Conservation (phyloP, 2,888 invertebrate genomes). For the Melanargia galathea region DNA sequence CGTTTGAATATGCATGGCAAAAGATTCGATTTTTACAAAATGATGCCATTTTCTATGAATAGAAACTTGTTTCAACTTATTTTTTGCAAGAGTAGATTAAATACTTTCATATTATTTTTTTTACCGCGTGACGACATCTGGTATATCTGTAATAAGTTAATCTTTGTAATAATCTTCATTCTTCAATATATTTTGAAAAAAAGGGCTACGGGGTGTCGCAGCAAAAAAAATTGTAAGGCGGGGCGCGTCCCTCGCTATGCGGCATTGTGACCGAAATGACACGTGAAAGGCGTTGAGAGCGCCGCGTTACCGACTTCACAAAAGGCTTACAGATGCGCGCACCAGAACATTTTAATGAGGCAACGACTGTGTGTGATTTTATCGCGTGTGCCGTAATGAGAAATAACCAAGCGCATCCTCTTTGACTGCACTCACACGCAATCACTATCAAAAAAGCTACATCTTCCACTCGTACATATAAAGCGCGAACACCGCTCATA, state of each 20-base stretch:
- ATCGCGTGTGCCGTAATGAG: conserved; percentile 80
- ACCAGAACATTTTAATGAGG: conserved; percentile 83
- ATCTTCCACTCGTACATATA: conserved; percentile 41
- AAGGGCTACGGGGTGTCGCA: conserved; percentile 61
- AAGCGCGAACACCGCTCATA: conserved; percentile 39
- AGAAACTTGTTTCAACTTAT: too few relatives aligned
- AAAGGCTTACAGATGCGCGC: conserved; percentile 81
- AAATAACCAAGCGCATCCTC: conserved; percentile 81
- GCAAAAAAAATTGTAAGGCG: conserved; percentile 70
- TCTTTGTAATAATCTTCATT: conserved; percentile 37
- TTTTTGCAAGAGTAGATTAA: too few relatives aligned
- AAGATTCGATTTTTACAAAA: too few relatives aligned
- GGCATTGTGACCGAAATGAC: conserved; percentile 80
- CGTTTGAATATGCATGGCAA: too few relatives aligned
- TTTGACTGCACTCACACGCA: conserved; percentile 68
- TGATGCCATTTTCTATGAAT: too few relatives aligned
- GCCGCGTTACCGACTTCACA: conserved; percentile 72
- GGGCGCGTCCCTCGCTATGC: conserved; percentile 57
- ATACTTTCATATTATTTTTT: conserved; percentile 32
- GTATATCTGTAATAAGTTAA: background rate
- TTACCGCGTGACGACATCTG: background rate
- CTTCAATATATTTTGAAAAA: conserved; percentile 66
- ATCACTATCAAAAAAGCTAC: conserved; percentile 65
- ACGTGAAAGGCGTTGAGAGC: conserved; percentile 79
- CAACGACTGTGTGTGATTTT: conserved; percentile 82